These are phyloP conservation scores for Heliconius ismenius DNA, from an alignment of 2,888 invertebrate species.

Conservation along the genomic window DNA sequence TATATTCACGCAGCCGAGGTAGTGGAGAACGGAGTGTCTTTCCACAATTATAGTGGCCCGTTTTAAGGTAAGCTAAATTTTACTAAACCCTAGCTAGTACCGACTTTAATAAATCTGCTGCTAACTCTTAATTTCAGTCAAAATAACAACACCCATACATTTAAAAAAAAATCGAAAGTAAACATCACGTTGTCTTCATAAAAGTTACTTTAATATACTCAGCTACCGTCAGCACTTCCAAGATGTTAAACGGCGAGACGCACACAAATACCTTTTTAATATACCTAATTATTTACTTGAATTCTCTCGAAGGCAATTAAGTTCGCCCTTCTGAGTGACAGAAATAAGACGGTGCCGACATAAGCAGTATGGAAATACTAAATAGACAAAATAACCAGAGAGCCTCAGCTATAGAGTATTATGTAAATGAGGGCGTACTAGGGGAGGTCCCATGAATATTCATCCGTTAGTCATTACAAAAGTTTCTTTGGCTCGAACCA, in stretches of 20 bases:
- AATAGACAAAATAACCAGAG: slow-evolving; percentile 40
- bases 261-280: slow-evolving; percentile 1
- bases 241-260: not conserved
- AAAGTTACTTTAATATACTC: not conserved
- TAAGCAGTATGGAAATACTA: slow-evolving; percentile 36
- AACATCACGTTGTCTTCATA: not conserved
- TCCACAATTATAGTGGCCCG: no score
- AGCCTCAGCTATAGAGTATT: slow-evolving; percentile 47
- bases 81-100: no score
- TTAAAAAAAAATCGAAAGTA: no score
- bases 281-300: slow-evolving; percentile 20
- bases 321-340: slow-evolving; percentile 29
- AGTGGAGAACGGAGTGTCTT: no score
- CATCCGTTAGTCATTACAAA: slow-evolving; percentile 43
- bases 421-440: slow-evolving; percentile 50
- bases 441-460: slow-evolving; percentile 49
- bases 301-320: slow-evolving; percentile 25
- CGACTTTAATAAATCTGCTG: no score
- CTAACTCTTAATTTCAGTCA: no score
- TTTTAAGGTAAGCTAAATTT: no score
- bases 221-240: not conserved
- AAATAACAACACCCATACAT: no score
- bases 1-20: no score
- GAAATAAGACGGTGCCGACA: slow-evolving; percentile 33
- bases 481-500: slow-evolving; percentile 40